Conservation (phyloP, 1,140 invertebrate genomes). For the Leptinotarsa undecemlineata region DNA sequence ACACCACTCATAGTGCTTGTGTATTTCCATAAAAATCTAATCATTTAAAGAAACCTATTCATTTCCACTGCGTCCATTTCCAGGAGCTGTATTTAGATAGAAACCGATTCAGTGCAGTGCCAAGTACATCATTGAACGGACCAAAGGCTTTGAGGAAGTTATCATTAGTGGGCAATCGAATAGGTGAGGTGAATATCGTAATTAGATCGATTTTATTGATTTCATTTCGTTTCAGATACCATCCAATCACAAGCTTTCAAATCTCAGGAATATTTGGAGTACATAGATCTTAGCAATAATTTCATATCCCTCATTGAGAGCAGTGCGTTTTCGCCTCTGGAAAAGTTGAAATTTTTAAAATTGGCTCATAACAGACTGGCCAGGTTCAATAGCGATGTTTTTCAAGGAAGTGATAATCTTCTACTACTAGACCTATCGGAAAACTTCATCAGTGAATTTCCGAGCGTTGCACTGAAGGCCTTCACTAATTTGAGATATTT, state of each 20-base stretch:
- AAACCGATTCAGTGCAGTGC: conserved; percentile 76
- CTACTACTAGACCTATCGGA: conserved; percentile 80
- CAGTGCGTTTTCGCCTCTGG: conserved; percentile 70
- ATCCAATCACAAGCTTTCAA: conserved; percentile 69
- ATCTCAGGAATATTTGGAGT: conserved; percentile 67
- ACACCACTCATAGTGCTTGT: no score
- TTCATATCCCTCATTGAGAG: conserved; percentile 74
- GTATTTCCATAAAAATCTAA: no score
- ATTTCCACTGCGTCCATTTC: conserved; percentile 36
- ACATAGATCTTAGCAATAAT: conserved; percentile 78
- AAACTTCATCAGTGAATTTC: conserved; percentile 83
- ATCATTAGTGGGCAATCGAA: conserved; percentile 76
- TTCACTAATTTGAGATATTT: conserved; percentile 71
- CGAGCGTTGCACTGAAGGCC: conserved; percentile 72
- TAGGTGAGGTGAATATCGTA: conserved; percentile 63
- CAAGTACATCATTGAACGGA: conserved; percentile 76
- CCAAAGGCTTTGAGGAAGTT: conserved; percentile 72
- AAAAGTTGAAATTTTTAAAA: conserved; percentile 68
- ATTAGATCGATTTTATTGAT: not conserved
- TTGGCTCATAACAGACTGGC: conserved; percentile 75
- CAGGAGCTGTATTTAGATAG: conserved; percentile 80
- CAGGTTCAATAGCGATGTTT: conserved; percentile 80
- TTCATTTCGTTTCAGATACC: conserved; percentile 59
- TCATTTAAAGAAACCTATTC: no score
- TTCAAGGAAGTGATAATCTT: conserved; percentile 73